Evolutionary conservation across 2,113 vertebrate genomes (phyloP), one percentile per base, ranked within the genome.

Genomic region (Protobothrops mucrosquamatus): DNA sequence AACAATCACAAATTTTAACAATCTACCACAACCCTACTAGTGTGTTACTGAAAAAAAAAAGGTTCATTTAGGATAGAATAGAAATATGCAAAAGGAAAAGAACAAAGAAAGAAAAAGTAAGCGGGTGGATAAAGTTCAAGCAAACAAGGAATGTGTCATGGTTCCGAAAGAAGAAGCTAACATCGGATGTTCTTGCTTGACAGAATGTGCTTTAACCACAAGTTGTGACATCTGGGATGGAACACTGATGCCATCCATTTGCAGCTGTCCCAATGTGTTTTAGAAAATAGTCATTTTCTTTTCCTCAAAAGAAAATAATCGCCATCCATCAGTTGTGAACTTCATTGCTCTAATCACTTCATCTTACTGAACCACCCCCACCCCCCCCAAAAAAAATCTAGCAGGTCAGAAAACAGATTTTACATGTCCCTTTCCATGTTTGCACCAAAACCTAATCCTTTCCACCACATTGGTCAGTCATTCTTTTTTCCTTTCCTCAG

Each of bases 361-460:
- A 48, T 22, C 48, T 74, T 90, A 5, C 48, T 48, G 55, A 93
- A 10, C 48, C n/a, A n/a, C n/a, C 48, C 48, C 7, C 6, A 8
- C 48, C 48, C 48, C 48, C 48, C 48, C 46, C 4, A 89, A 93
- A 94, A 56, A 26, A 10, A 61, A 59, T 4, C n/a, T 69, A 89
- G 89, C 43, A 52, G 89, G 43, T 91, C 93, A 88, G 87, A 91
- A 92, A 92, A 85, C 39, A 20, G 46, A 91, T 86, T 88, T 85
- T 93, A 22, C 92, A 87, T 85, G 14, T 94, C 94, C 43, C 54
- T 94, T 7, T 54, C n/a, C 81, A 74, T 92, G 94, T 88, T 52
- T 91, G 93, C 90, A 46, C 91, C 93, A 52, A 87, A 88, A 55
- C 74, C 1, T 0, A 48, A 22, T 64, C 91, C 64, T 94, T 29